Base-by-base conservation (phyloP, 2,888 invertebrate genomes). In the Philereme vetulata region DNA sequence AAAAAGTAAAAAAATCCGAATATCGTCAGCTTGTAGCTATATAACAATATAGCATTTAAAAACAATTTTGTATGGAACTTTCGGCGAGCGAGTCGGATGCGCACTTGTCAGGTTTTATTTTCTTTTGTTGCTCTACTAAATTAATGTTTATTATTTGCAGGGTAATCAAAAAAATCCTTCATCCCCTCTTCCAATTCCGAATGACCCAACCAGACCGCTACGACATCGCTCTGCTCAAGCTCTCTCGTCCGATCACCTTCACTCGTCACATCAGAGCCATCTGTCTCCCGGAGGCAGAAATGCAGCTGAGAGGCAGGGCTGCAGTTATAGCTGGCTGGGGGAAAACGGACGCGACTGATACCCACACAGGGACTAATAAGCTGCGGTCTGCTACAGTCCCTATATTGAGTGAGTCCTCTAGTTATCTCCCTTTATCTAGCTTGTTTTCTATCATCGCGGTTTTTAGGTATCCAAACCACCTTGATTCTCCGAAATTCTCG, bases 141-240 rank as follows among this genome's bases (percentile, higher is more conserved):
- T 21, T 2, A 21, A 21, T 2, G 2, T 21, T 21, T 21, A 2
- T 21, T 21, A 21, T 50, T 68, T 65, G 0, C 85, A 92, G 95
- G 58, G 95, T 97, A 1, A 85, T 93, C 58, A 94, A 95, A 72
- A 95, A 96, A 80, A 94, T 96, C 58, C 94, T 97, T 4, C 97
- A 97, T 81, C 97, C 97, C 0, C 93, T 94, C 35, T 97, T 97
- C 81, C 94, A 96, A 77, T 97, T 95, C 78, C 94, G 96, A 6
- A 93, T 95, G 79, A 96, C 96, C 0, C 97, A 97, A 74, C 97
- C 97, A 0, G 97, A 97, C 76, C 93, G 97, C 63, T 96, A 94
- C 80, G 97, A 97, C 82, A 92, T 97, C 61, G 97, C 97, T 0
- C 85, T 97, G 0, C 86, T 97, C 33, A 94, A 94, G 72, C 85